A percentile compares a stretch with the other conserved stretches of the same genome.
These are phyloP conservation scores for Luidia sarsii DNA, from an alignment of 53 echinoderm and acorn worm genomes.

Conservation along the genomic window DNA sequence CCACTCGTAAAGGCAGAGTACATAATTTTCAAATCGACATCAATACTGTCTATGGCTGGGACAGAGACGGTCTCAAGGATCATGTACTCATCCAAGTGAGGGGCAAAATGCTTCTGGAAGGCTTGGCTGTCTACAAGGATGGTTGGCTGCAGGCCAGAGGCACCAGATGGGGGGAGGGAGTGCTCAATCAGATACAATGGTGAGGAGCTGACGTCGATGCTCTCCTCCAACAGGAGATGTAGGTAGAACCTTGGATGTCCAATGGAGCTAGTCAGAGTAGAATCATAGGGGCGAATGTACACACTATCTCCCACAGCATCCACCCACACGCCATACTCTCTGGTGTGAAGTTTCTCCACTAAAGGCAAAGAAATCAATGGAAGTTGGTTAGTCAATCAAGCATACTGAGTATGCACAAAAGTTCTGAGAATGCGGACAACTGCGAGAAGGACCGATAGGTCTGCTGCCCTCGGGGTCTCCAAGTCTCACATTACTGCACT, in stretches of 20 bases:
- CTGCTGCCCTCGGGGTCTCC: too few species aligned
- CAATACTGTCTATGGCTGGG: neutral
- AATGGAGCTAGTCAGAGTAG: neutral
- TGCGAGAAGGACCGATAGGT: too few species aligned
- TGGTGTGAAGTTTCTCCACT: slow-evolving; percentile 15
- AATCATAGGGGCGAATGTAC: slow-evolving; percentile 15
- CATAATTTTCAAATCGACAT: neutral
- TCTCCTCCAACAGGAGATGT: slow-evolving; percentile 24
- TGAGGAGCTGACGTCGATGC: neutral
- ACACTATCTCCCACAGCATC: slow-evolving; percentile 15
- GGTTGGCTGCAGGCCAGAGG: neutral
- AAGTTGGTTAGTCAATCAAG: too few species aligned
- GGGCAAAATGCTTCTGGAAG: slow-evolving; percentile 7
- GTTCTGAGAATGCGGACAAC: too few species aligned
- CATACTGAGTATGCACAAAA: too few species aligned
- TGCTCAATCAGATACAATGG: slow-evolving; percentile 16
- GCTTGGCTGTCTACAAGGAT: neutral
- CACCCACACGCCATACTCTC: slow-evolving; percentile 24
- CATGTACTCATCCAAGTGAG: slow-evolving; percentile 8
- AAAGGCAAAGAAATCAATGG: neutral
- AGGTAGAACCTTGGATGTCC: slow-evolving; percentile 1
- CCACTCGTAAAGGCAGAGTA: slow-evolving; percentile 25
- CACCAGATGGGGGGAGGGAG: neutral
- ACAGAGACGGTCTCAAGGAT: slow-evolving; percentile 19
- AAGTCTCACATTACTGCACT: too few species aligned